These are phyloP conservation scores for Nemapogon koenigi DNA, from an alignment of 2,888 invertebrate genomes.

Conservation along the genomic window DNA sequence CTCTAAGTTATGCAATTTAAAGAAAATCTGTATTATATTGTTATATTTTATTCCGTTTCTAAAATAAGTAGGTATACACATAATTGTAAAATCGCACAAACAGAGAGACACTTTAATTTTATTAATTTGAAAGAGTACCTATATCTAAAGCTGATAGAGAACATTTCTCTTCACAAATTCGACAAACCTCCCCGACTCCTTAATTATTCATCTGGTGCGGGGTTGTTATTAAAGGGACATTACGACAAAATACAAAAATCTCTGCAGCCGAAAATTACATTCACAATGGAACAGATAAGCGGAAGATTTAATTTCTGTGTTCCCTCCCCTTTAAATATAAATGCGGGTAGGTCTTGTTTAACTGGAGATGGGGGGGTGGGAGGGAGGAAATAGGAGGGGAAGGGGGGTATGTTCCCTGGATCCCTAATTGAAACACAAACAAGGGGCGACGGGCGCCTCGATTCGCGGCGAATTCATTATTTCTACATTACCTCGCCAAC, in stretches of 20 bases:
- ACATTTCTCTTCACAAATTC: too few relatives aligned
- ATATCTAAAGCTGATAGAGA: too few relatives aligned
- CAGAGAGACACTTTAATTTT: too few relatives aligned
- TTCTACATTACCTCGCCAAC: constrained; percentile 45
- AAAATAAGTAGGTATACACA: too few relatives aligned
- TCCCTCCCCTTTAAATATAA: constrained; percentile 49
- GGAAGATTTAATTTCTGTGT: constrained; percentile 49
- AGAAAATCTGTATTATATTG: too few relatives aligned
- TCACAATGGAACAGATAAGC: constrained; percentile 29
- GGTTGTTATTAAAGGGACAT: constrained; percentile 6
- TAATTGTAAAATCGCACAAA: too few relatives aligned
- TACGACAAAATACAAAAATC: constrained; percentile 19
- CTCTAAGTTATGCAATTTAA: too few relatives aligned
- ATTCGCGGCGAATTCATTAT: constrained; percentile 58
- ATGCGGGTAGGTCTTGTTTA: constrained; percentile 26
- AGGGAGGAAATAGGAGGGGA: constrained; percentile 9
- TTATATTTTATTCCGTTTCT: too few relatives aligned
- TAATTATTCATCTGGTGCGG: too few relatives aligned
- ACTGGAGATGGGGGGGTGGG: constrained; percentile 22
- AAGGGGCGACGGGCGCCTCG: constrained; percentile 42
- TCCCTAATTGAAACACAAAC: constrained; percentile 62
- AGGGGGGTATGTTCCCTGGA: constrained; percentile 28
- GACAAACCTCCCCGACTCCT: too few relatives aligned
- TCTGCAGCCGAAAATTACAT: constrained; percentile 34
- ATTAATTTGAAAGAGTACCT: too few relatives aligned